Base-by-base conservation (phyloP, 2,888 invertebrate genomes). In the Drosophila longiperda region DNA sequence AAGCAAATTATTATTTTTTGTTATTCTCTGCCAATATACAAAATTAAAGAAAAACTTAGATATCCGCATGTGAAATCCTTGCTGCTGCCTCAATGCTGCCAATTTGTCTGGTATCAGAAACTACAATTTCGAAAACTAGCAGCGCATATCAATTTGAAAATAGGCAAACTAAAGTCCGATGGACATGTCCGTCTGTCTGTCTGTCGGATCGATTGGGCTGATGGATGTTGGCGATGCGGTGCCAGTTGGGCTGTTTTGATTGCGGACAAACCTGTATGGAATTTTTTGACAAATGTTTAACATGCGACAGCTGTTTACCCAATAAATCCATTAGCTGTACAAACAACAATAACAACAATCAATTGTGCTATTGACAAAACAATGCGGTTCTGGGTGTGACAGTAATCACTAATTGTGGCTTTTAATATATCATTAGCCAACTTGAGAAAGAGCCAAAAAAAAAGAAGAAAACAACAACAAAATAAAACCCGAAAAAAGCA, bases 281-380 rank as follows among this genome's bases (percentile, higher is more conserved):
- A 77, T 76, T 87, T 23, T 85, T 86, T 83, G 89, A 88, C 83
- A 88, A 88, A 85, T 89, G 84, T 69, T 75, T 73, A 85, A 87
- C 79, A 86, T 86, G 81, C 83, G 85, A 88, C 85, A 85, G 81
- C 81, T 84, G 79, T 86, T 89, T 87, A 89, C 85, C 82, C 76
- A 87, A 87, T 87, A 89, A 89, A 84, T 89, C 89, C 86, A 87
- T 89, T 87, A 87, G 82, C 87, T 87, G 80, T 76, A 67, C 80
- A 86, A 86, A 86, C 73, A 84, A 71, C 77, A 86, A 80, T 72
- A 84, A 73, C 77, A 69, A 72, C 64, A 78, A 79, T 75, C 72
- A 70, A 69, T 77, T 79, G 67, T 67, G 64, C 71, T 75, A 88
- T 83, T 75, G 83, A 76, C 78, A 75, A 79, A 86, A 75, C 79